Evolutionary conservation across 1,140 invertebrate genomes (phyloP), one percentile per base, ranked within the genome.

Genomic region (Drosophila pseudoananassae): DNA sequence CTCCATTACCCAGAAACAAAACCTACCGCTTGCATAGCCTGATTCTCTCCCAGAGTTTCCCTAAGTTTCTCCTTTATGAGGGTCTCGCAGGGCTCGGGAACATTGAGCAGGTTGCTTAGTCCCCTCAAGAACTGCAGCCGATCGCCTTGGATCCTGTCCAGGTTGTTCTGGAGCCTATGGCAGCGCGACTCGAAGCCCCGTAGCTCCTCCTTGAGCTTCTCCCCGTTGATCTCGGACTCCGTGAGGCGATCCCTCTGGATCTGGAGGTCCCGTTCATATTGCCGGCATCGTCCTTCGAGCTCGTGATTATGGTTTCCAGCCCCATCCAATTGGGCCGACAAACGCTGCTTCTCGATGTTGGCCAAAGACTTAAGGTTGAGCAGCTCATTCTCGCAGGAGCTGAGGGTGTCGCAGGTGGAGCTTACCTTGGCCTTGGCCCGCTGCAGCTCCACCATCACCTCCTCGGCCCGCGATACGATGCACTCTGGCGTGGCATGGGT

Each of bases 61-160:
- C 95, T 92, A 51, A 97, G 94, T 65, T 96, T 93, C 47, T 97
- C 96, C 89, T 96, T 96, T 51, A 97, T 96, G 10, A 95, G 92
- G 20, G 93, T 94, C 85, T 97, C 96, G 45, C 95, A 94, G 2
- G 95, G 94, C 78, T 97, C 96, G 3, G 90, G 68, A 9, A 91
- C 73, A 64, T 90, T 89, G 1, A 92, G 55, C 20, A 89, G 57
- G 57, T 88, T 80, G 38, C 90, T 89, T 8, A 92, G 27, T 8
- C 64, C 77, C 4, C 90, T 53, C 23, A 92, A 51, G 31, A 92
- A 92, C 46, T 90, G 84, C 51, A 92, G 23, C 0, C 91, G 88
- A 71, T 92, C 91, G 17, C 77, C 78, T 38, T 92, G 91, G 6
- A 66, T 78, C 23, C 91, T 78, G 58, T 92, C 91, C 25, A 92